These are phyloP conservation scores for Aphis gossypii DNA, from an alignment of 1,140 invertebrate genomes.

Conservation along the genomic window DNA sequence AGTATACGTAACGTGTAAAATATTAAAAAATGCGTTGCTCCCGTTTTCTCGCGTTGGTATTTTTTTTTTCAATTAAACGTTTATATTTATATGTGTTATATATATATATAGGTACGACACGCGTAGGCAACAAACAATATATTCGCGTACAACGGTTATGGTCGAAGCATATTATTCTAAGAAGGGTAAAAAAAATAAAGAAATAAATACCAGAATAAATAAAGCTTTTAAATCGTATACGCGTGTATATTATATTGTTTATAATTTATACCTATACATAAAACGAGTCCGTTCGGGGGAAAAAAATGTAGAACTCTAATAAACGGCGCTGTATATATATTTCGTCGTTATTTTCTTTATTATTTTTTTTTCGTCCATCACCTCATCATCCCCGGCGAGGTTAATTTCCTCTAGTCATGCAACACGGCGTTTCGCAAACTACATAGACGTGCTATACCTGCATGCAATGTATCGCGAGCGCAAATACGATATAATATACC, in stretches of 20 bases:
- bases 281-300: background rate
- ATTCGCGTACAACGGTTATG: background rate
- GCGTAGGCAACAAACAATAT: background rate
- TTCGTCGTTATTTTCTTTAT: background rate
- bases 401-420: constrained; percentile 29
- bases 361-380: background rate
- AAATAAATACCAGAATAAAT: background rate
- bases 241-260: background rate
- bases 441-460: background rate
- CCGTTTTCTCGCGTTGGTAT: background rate
- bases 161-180: background rate
- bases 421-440: background rate
- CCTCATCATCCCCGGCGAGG: background rate
- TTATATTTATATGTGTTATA: background rate
- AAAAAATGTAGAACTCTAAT: background rate
- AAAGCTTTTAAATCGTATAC: constrained; percentile 18
- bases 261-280: too few species aligned
- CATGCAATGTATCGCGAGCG: background rate
- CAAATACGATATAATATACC: background rate
- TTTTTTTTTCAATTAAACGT: constrained; percentile 38
- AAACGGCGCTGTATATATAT: background rate
- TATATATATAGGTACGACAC: background rate
- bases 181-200: background rate
- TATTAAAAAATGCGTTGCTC: background rate
- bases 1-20: background rate